Percentiles rank a stretch among this genome's conserved stretches.
These are phyloP conservation scores for Philopedon plagiatum DNA, from an alignment of 2,888 invertebrate genomes.

Conservation along the genomic window DNA sequence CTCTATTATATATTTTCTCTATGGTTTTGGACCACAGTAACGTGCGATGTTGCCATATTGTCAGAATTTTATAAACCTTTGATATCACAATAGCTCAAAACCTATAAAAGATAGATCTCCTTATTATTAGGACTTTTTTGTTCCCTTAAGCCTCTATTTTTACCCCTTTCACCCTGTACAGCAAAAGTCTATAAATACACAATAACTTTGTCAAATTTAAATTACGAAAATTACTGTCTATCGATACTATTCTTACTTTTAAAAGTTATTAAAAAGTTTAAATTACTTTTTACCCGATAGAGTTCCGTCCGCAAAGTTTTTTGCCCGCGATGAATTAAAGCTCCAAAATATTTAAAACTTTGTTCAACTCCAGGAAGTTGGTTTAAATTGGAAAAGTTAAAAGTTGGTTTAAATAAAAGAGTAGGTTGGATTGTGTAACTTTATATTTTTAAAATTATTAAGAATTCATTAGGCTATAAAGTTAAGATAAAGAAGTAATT, in stretches of 20 bases:
- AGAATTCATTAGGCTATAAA: not conserved
- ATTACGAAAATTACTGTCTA: not conserved
- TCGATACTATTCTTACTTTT: not conserved
- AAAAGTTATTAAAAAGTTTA: conserved; percentile 19
- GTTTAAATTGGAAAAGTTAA: conserved; percentile 4
- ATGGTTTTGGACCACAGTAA: no score
- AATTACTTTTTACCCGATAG: conserved; percentile 5
- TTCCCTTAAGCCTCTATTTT: no score
- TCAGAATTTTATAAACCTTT: no score
- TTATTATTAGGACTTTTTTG: no score
- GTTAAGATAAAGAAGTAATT: no score
- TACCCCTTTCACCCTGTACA: not conserved
- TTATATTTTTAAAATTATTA: not conserved
- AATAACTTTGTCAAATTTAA: not conserved
- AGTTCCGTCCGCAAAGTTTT: not conserved
- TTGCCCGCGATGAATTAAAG: conserved; percentile 1
- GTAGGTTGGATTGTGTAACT: not conserved
- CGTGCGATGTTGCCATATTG: no score
- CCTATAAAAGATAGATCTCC: not conserved
- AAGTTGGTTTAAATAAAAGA: not conserved
- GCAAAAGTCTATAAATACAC: not conserved
- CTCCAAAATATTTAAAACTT: conserved; percentile 11
- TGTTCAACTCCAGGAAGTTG: not conserved
- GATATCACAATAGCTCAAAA: no score
- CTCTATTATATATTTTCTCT: no score